Evolutionary conservation across 2,888 invertebrate species (phyloP).

Genomic region (Steromphala cineraria): DNA sequence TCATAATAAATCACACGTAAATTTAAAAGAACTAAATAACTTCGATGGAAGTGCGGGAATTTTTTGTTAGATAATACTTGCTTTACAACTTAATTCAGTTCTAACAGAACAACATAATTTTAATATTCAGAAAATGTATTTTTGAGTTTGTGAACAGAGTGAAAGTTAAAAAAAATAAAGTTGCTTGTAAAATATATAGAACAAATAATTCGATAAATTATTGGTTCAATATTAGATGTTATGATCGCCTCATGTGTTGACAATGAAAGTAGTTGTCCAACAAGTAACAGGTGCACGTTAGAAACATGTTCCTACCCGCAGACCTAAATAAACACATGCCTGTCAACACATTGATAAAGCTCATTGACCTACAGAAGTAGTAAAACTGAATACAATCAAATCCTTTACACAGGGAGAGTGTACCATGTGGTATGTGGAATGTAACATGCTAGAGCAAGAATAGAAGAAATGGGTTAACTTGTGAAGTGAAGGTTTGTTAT

Average conservation of each 20-base stretch:
- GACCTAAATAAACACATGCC: neutral
- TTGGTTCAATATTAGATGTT: too few relatives aligned
- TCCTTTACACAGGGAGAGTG: neutral
- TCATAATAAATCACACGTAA: too few relatives aligned
- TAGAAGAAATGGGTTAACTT: too few relatives aligned
- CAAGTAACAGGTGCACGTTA: conserved; percentile 1
- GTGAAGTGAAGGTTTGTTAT: too few relatives aligned
- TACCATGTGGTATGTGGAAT: neutral
- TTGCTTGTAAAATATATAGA: too few relatives aligned
- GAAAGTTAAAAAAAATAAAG: too few relatives aligned
- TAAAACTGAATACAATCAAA: neutral
- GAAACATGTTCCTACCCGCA: conserved; percentile 7
- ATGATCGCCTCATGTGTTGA: neutral
- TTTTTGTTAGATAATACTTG: neutral
- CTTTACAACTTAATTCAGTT: neutral
- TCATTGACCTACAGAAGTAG: neutral
- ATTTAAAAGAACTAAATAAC: neutral
- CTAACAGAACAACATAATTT: too few relatives aligned
- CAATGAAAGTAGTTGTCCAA: neutral
- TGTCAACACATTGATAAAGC: conserved; percentile 1
- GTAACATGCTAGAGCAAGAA: conserved; percentile 6
- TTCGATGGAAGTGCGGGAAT: too few relatives aligned
- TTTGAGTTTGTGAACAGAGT: too few relatives aligned
- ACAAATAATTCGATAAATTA: too few relatives aligned
- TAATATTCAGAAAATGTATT: too few relatives aligned